phyloP scores from a whole-genome alignment of 53 echinoderm and acorn worm genomes.

The Echinometra lucunter region DNA sequence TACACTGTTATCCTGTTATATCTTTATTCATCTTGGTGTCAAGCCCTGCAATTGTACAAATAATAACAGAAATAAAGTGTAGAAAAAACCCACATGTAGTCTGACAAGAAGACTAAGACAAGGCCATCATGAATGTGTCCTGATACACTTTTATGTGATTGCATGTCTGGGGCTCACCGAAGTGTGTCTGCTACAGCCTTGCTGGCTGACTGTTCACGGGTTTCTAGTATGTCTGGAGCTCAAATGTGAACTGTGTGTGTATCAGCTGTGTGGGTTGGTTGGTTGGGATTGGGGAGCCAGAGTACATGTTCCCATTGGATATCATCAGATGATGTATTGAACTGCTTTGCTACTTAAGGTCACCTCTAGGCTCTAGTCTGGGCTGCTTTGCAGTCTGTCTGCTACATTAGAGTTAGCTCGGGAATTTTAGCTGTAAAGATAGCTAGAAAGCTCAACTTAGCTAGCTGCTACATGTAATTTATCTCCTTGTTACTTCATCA shows the following conservation, averaged over 20 bases:
- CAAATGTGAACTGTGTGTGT: conserved; percentile 16
- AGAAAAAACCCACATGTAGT: not conserved
- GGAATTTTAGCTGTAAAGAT: not conserved
- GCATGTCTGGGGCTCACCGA: conserved; percentile 39
- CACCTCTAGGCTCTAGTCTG: not conserved
- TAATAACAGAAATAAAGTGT: not conserved
- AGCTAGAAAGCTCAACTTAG: not conserved
- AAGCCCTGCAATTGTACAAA: not conserved
- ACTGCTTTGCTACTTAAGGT: conserved; percentile 34
- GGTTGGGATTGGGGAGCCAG: too few species aligned
- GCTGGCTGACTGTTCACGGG: not conserved
- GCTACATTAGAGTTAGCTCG: conserved; percentile 22
- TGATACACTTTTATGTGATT: not conserved
- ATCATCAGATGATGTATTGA: conserved; percentile 14
- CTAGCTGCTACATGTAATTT: not conserved
- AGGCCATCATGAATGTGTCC: conserved; percentile 16
- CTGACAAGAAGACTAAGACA: conserved; percentile 15
- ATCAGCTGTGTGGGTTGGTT: conserved; percentile 35
- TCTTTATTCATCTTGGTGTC: not conserved
- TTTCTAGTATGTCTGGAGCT: not conserved
- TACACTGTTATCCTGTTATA: not conserved
- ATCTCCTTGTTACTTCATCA: not conserved
- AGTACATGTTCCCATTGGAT: not conserved
- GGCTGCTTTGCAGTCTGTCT: conserved; percentile 34
- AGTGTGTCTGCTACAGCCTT: not conserved